Percentiles rank a stretch among this genome's conserved stretches.
Evolutionary conservation across 2,888 invertebrate genomes (phyloP).

Genomic region (Ernsta delagoae): DNA sequence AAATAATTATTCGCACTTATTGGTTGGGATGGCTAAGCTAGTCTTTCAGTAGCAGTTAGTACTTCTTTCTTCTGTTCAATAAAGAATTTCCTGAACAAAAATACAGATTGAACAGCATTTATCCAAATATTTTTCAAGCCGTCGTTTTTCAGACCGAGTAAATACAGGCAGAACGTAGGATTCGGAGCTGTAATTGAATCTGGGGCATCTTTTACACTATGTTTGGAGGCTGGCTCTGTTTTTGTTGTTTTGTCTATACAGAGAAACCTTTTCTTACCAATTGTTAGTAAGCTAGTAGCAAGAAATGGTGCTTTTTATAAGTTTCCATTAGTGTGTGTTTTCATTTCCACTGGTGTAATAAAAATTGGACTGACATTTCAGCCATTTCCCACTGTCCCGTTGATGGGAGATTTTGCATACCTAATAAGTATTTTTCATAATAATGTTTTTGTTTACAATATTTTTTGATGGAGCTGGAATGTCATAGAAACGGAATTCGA

Average conservation of each 20-base stretch:
- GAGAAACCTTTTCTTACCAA: not conserved
- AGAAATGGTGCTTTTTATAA: not conserved
- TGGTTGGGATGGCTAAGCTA: too few species aligned
- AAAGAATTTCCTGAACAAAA: not conserved
- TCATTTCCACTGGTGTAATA: too few species aligned
- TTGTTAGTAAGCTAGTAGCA: not conserved
- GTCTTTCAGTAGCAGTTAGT: not conserved
- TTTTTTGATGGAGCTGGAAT: too few species aligned
- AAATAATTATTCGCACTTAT: too few species aligned
- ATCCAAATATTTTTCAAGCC: not conserved
- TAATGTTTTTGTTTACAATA: too few species aligned
- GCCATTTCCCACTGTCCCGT: too few species aligned
- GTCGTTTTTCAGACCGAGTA: not conserved
- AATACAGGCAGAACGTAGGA: constrained; percentile 13
- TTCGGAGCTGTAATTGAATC: constrained; percentile 26
- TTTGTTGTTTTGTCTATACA: constrained; percentile 8
- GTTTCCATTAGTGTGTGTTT: too few species aligned
- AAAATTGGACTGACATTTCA: too few species aligned
- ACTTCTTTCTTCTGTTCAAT: not conserved
- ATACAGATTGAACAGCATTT: not conserved
- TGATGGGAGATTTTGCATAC: too few species aligned
- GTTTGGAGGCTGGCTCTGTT: constrained; percentile 10
- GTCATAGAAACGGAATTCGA: too few species aligned
- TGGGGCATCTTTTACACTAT: constrained; percentile 14
- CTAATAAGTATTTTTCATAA: too few species aligned